A percentile compares a stretch with the other conserved stretches of the same genome.
phyloP scores from a whole-genome alignment of 2,888 invertebrate genomes.

The Agrochola lota region DNA sequence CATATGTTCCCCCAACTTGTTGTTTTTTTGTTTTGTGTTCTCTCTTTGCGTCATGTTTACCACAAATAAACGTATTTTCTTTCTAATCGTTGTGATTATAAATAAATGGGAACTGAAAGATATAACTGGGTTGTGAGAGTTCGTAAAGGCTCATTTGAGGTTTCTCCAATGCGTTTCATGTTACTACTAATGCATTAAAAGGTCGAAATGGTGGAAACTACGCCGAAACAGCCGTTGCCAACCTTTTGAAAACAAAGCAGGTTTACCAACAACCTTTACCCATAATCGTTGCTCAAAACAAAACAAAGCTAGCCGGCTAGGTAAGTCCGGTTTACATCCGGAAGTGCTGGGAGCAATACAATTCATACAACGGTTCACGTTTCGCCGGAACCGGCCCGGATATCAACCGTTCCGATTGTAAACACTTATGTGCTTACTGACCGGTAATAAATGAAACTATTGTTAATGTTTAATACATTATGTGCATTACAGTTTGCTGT shows the following conservation, averaged over 20 bases:
- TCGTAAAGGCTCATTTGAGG: neutral
- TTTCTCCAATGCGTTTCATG: neutral
- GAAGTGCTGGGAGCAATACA: constrained; percentile 26
- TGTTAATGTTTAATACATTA: neutral
- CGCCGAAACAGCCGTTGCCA: neutral
- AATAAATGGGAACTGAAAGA: neutral
- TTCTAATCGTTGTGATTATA: neutral
- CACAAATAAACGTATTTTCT: too few species aligned
- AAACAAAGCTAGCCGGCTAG: constrained; percentile 16
- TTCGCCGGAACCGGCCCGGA: constrained; percentile 40
- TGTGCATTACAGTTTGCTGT: neutral
- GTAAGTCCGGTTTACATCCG: constrained; percentile 34
- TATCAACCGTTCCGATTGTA: constrained; percentile 43
- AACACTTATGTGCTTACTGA: constrained; percentile 33
- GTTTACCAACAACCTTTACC: neutral
- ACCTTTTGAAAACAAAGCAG: constrained; percentile 1
- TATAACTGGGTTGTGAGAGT: neutral
- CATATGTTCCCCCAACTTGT: too few species aligned
- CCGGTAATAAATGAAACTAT: neutral
- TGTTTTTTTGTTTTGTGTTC: too few species aligned
- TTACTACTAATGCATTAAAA: neutral
- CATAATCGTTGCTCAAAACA: constrained; percentile 11
- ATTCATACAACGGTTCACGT: constrained; percentile 20
- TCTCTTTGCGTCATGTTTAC: too few species aligned
- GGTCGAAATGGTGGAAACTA: neutral